phyloP scores from a whole-genome alignment of 2,888 invertebrate species.

The Unio pictorum region DNA sequence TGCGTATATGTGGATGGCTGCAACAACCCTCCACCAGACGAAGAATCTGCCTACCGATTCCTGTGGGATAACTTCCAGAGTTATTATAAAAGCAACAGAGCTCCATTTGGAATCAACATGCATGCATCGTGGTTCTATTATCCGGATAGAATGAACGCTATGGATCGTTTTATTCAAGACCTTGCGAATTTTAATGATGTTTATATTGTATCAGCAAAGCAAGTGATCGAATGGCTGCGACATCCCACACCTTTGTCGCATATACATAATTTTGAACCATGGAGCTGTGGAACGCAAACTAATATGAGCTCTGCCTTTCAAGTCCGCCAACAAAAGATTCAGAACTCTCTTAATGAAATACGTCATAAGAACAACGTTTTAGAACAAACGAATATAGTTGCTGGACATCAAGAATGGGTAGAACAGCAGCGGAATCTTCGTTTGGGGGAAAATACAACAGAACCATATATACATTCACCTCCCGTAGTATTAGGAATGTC shows the following conservation, averaged over 20 bases:
- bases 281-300: constrained; percentile 40
- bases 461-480: no score
- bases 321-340: no score
- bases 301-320: no score
- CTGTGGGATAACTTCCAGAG: constrained; percentile 84
- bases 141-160: constrained; percentile 55
- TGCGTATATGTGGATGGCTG: constrained; percentile 66
- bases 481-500: no score
- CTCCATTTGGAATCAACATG: constrained; percentile 88
- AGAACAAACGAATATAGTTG: no score
- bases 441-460: no score
- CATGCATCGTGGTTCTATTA: constrained; percentile 79
- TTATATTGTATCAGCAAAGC: constrained; percentile 54
- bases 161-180: constrained; percentile 60
- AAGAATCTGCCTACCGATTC: constrained; percentile 71
- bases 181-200: constrained; percentile 60
- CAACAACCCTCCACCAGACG: constrained; percentile 56
- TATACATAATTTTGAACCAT: constrained; percentile 53
- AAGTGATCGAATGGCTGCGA: constrained; percentile 61
- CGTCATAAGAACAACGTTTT: no score
- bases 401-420: no score
- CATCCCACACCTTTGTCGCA: constrained; percentile 50
- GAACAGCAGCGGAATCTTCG: no score
- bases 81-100: constrained; percentile 78
- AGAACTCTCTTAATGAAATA: no score